These are phyloP conservation scores for Pantala flavescens DNA, from an alignment of 1,140 invertebrate species.

Conservation along the genomic window DNA sequence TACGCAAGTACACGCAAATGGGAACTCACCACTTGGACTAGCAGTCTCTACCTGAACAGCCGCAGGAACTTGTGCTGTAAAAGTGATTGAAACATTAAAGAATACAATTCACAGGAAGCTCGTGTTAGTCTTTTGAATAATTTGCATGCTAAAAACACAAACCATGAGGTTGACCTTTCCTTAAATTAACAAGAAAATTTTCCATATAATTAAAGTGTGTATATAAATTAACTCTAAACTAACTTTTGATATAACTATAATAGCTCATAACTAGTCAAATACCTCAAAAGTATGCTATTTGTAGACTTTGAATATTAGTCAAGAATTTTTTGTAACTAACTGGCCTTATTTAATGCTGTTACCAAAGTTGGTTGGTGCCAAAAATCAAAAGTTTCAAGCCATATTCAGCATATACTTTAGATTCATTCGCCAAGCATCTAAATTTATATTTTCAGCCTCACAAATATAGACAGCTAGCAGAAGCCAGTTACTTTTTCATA, in stretches of 20 bases:
- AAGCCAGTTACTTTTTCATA: not conserved
- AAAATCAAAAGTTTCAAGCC: not conserved
- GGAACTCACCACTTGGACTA: conserved; percentile 17
- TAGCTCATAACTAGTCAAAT: no score
- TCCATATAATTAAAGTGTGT: no score
- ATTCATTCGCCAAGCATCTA: conserved; percentile 1
- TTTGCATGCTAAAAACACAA: not conserved
- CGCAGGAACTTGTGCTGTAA: conserved; percentile 14
- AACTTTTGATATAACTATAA: no score
- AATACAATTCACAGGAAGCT: conserved; percentile 1
- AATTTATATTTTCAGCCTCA: not conserved
- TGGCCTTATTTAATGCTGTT: not conserved
- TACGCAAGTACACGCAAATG: conserved; percentile 14
- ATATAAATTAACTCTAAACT: no score
- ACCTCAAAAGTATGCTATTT: no score
- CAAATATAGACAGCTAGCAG: conserved; percentile 5
- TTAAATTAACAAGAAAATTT: not conserved
- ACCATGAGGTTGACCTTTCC: not conserved
- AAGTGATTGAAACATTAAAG: conserved; percentile 15
- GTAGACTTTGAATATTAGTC: not conserved
- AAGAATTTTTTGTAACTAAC: not conserved
- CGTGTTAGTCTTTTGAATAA: not conserved
- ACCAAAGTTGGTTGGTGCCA: not conserved
- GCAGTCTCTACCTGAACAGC: conserved; percentile 16
- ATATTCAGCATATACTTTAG: not conserved